Percentiles rank a stretch among this genome's conserved stretches.
These are phyloP conservation scores for Corapipo altera DNA, from an alignment of 2,113 vertebrate genomes.

Conservation along the genomic window DNA sequence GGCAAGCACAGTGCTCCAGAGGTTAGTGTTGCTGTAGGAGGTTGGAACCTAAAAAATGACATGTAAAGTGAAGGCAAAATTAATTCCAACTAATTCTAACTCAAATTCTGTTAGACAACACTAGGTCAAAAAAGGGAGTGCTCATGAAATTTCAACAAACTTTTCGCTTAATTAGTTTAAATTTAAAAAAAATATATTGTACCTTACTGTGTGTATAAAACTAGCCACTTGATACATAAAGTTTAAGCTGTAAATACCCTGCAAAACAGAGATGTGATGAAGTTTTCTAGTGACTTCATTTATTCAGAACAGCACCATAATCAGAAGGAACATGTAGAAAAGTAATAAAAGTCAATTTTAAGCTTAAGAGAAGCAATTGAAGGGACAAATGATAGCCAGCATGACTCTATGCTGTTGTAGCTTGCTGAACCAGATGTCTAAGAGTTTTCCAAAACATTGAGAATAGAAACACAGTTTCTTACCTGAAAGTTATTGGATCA, in stretches of 20 bases:
- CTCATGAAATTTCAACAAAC: conserved; percentile 19
- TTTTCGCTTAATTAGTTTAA: not conserved
- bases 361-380: not conserved
- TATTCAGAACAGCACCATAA: not conserved
- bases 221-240: not conserved
- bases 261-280: not conserved
- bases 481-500: not conserved
- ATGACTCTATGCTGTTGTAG: not conserved
- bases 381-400: not conserved
- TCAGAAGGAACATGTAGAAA: not conserved
- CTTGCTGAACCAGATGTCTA: conserved; percentile 3
- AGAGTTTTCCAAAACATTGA: not conserved
- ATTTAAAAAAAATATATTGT: not conserved
- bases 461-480: not conserved
- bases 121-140: not conserved
- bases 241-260: not conserved
- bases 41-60: not conserved
- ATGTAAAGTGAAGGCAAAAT: not conserved
- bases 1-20: not conserved
- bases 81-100: not conserved
- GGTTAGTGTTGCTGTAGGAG: not conserved
- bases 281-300: not conserved
- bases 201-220: not conserved
- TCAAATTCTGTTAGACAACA: not conserved
- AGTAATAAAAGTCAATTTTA: not conserved